Evolutionary conservation across 2,113 vertebrate species (phyloP).

Genomic region (Choloepus hoffmanni): DNA sequence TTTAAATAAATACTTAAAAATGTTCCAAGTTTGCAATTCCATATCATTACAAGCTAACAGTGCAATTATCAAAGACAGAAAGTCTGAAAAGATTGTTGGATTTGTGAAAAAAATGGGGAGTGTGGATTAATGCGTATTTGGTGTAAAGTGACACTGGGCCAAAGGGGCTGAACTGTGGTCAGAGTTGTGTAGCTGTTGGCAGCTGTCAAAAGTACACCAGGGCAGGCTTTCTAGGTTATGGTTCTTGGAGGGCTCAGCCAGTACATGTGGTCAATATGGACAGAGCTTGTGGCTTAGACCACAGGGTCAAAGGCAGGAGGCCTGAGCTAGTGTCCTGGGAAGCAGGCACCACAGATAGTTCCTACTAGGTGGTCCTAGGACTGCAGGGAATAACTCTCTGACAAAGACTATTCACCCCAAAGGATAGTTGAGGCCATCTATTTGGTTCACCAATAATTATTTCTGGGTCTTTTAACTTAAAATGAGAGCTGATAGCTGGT

Average conservation of each 20-base stretch:
- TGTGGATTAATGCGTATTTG: not conserved
- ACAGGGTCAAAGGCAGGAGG: not conserved
- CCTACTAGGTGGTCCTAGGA: not conserved
- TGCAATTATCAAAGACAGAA: not conserved
- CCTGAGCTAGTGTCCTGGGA: not conserved
- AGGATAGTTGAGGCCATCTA: not conserved
- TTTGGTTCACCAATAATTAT: not conserved
- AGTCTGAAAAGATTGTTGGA: not conserved
- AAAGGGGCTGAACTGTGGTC: not conserved
- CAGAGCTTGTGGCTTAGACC: not conserved
- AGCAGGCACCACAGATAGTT: not conserved
- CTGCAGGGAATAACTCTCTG: not conserved
- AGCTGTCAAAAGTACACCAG: not conserved
- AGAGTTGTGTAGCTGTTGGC: not conserved
- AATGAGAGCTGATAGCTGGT: not conserved
- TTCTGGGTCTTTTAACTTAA: not conserved
- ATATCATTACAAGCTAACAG: conserved; percentile 1
- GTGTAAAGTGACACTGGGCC: not conserved
- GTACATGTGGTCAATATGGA: too few species aligned
- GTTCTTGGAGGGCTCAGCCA: not conserved
- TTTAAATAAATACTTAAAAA: conserved; percentile 3
- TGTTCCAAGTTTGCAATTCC: not conserved
- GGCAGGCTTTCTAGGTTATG: not conserved
- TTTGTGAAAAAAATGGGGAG: not conserved
- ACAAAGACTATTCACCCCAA: not conserved